Evolutionary conservation across 2,888 invertebrate genomes (phyloP).

Genomic region (Flexamia atlantica): DNA sequence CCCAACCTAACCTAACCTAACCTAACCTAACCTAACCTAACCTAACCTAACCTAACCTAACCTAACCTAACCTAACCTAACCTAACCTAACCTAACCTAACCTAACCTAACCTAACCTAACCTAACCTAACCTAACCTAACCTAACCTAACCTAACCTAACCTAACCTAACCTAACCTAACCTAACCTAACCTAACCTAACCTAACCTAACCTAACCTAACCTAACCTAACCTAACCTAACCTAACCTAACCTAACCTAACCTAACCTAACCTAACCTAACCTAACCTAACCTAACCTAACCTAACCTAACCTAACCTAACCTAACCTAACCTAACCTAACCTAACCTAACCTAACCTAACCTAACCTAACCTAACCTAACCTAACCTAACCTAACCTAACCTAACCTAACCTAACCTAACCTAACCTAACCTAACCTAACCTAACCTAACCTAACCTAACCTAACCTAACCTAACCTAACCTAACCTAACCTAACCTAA

Average conservation of each 20-base stretch:
- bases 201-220: too few relatives aligned
- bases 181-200: too few relatives aligned
- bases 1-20: conserved; percentile 4
- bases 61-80: conserved; percentile 9
- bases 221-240: too few relatives aligned
- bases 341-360: conserved; percentile 66
- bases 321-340: conserved; percentile 66
- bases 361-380: conserved; percentile 63
- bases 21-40: conserved; percentile 9
- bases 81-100: conserved; percentile 9
- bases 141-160: too few relatives aligned
- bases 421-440: conserved; percentile 61
- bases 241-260: too few relatives aligned
- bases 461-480: conserved; percentile 62
- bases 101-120: conserved; percentile 7
- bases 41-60: conserved; percentile 9
- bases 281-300: conserved; percentile 61
- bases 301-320: conserved; percentile 65
- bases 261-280: conserved; percentile 38
- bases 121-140: background rate
- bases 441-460: conserved; percentile 61
- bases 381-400: conserved; percentile 59
- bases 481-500: conserved; percentile 60
- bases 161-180: too few relatives aligned
- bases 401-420: conserved; percentile 61